Conservation (phyloP, 2,797 vertebrate species). For the Gobio occitaniae region DNA sequence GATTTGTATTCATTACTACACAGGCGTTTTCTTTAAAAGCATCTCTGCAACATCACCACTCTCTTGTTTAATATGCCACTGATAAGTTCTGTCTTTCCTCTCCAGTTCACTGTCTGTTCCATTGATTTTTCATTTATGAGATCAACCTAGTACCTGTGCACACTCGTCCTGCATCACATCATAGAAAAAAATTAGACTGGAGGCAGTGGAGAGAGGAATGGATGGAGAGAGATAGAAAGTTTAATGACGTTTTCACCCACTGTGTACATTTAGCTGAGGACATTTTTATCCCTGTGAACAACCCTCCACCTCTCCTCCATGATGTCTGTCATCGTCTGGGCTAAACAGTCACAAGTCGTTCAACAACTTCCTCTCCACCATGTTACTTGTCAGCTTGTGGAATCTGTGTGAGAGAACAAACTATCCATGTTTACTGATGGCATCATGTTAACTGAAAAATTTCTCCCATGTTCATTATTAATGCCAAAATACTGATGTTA, state of each 20-base stretch:
- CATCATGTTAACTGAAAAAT: not conserved
- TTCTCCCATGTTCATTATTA: not conserved
- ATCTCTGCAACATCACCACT: constrained; percentile 42
- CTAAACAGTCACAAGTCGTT: not conserved
- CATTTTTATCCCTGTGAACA: constrained; percentile 21
- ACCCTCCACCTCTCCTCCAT: not conserved
- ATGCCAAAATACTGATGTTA: not conserved
- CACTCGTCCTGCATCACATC: constrained; percentile 15
- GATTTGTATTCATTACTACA: constrained; percentile 55
- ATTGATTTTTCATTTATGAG: constrained; percentile 56
- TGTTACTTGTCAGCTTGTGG: not conserved
- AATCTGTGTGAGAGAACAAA: not conserved
- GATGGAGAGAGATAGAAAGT: not conserved
- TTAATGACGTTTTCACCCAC: constrained; percentile 30
- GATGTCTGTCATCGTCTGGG: constrained; percentile 10
- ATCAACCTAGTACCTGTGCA: constrained; percentile 35
- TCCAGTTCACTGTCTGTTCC: constrained; percentile 39
- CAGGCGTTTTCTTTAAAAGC: constrained; percentile 48
- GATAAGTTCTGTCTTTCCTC: constrained; percentile 35
- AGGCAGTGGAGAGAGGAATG: not conserved
- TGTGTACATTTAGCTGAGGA: constrained; percentile 9
- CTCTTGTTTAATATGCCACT: constrained; percentile 41
- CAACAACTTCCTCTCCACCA: not conserved
- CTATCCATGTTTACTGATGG: not conserved
- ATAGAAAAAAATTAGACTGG: constrained; percentile 6